Percentiles rank a stretch among this genome's conserved stretches.
These are phyloP conservation scores for Drosophila melanica DNA, from an alignment of 1,140 invertebrate species.

Conservation along the genomic window DNA sequence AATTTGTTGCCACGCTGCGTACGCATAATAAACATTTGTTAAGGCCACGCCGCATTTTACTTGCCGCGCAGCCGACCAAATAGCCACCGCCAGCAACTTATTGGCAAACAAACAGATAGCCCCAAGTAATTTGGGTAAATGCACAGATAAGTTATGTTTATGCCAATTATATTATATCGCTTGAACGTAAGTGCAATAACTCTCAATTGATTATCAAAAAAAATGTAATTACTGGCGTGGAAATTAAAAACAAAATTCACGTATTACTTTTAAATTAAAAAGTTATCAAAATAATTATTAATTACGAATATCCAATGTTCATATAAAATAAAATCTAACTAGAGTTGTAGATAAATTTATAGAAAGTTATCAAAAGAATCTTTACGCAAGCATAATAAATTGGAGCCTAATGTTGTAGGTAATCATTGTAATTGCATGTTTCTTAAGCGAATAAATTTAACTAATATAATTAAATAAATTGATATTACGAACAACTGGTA, in stretches of 20 bases:
- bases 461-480: neutral
- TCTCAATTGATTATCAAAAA: neutral
- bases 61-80: neutral
- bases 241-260: neutral
- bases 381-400: too few relatives aligned
- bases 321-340: neutral
- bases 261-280: too few relatives aligned
- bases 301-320: neutral
- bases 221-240: neutral
- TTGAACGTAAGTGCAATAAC: constrained; percentile 1
- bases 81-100: neutral
- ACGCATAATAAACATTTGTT: constrained; percentile 48
- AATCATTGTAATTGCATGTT: neutral
- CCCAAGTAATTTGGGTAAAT: neutral
- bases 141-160: neutral
- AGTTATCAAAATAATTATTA: neutral
- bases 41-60: constrained; percentile 19
- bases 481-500: neutral
- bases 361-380: too few relatives aligned
- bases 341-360: too few relatives aligned
- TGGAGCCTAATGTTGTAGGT: neutral
- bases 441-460: neutral
- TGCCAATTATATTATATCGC: neutral
- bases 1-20: constrained; percentile 49
- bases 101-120: neutral